Conservation (phyloP, 2,113 vertebrate species). For the Anthoscopus minutus region DNA sequence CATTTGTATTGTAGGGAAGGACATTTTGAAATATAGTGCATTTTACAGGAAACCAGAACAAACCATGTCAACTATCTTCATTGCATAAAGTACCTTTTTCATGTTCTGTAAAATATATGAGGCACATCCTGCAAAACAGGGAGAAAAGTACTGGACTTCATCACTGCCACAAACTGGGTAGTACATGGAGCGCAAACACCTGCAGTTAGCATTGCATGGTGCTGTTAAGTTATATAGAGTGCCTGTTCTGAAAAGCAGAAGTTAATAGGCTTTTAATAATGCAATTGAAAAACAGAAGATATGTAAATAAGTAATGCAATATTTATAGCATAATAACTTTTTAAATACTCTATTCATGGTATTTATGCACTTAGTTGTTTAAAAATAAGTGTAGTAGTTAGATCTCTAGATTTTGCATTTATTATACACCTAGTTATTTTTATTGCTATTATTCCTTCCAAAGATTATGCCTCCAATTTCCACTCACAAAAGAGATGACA, state of each 20-base stretch:
- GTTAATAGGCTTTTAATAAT: not conserved
- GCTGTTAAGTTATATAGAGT: conserved; percentile 54
- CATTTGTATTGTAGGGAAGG: not conserved
- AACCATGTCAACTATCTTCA: not conserved
- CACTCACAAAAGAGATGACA: not conserved
- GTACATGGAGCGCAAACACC: conserved; percentile 67
- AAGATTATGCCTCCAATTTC: not conserved
- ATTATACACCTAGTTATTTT: not conserved
- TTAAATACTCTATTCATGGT: not conserved
- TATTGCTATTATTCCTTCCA: not conserved
- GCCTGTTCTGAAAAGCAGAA: conserved; percentile 66
- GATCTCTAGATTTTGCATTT: not conserved
- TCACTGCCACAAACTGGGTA: conserved; percentile 75
- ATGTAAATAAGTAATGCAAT: not conserved
- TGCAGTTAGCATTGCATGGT: conserved; percentile 72
- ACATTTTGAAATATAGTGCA: not conserved
- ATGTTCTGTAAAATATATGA: not conserved
- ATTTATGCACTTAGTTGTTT: not conserved
- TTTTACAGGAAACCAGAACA: not conserved
- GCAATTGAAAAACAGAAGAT: not conserved
- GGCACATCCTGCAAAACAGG: conserved; percentile 76
- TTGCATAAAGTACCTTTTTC: conserved; percentile 60
- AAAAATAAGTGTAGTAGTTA: not conserved
- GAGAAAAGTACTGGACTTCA: conserved; percentile 77
- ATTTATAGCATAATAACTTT: not conserved